Conservation (phyloP, 2,113 vertebrate species). For the Pipa parva region DNA sequence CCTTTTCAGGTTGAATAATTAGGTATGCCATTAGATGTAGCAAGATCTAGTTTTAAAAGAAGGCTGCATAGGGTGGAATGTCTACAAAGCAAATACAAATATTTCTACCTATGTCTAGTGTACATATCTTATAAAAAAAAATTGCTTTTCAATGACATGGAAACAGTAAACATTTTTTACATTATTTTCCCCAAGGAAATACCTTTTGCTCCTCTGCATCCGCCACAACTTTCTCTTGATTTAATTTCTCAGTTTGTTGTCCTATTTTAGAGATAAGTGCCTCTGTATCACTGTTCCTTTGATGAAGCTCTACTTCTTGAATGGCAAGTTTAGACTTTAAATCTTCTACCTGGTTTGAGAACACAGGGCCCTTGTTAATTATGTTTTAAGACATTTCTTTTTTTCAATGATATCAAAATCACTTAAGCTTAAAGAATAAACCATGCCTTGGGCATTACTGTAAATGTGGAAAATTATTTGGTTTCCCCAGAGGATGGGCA, state of each 20-base stretch:
- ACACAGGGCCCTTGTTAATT: constrained; percentile 71
- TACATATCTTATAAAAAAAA: too few species aligned
- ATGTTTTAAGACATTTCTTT: constrained; percentile 73
- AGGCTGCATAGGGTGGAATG: too few species aligned
- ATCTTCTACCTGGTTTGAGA: constrained; percentile 80
- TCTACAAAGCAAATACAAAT: too few species aligned
- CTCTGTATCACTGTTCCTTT: constrained; percentile 72
- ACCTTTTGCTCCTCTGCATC: constrained; percentile 62
- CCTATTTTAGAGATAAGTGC: constrained; percentile 64
- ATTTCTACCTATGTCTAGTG: too few species aligned
- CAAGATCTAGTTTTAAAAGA: too few species aligned
- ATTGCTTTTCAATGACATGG: neutral
- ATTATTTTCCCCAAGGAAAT: neutral
- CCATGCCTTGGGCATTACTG: constrained; percentile 72
- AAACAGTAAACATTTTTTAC: neutral
- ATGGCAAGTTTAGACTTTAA: constrained; percentile 76
- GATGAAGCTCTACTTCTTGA: constrained; percentile 79
- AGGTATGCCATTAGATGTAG: too few species aligned
- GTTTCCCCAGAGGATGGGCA: constrained; percentile 68
- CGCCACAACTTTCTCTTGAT: constrained; percentile 56
- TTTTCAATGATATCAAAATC: constrained; percentile 75
- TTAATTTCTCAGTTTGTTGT: constrained; percentile 61
- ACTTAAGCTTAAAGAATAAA: constrained; percentile 69
- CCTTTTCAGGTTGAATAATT: too few species aligned
- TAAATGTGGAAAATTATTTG: constrained; percentile 77